A percentile compares a stretch with the other conserved stretches of the same genome.
phyloP scores from a whole-genome alignment of 2,113 vertebrate species.

The Podarcis cretensis region DNA sequence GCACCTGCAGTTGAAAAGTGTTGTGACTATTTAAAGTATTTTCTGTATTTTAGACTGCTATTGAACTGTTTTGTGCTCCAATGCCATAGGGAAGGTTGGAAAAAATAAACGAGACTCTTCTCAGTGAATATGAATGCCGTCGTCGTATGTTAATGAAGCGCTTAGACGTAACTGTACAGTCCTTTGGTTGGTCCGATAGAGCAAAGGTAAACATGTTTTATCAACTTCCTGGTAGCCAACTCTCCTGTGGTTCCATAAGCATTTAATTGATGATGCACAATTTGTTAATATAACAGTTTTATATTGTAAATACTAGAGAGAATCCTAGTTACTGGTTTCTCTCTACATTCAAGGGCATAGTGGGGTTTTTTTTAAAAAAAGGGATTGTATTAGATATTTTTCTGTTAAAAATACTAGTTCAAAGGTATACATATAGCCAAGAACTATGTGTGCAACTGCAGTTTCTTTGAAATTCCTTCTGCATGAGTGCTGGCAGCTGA shows the following conservation, averaged over 20 bases:
- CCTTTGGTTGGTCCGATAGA: constrained; percentile 96
- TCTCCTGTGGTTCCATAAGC: constrained; percentile 16
- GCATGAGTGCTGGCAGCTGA: not conserved
- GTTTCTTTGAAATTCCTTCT: not conserved
- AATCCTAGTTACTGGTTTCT: too few relatives aligned
- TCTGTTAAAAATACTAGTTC: not conserved
- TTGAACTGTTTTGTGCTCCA: constrained; percentile 13
- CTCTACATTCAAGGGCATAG: too few relatives aligned
- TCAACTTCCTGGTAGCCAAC: constrained; percentile 53
- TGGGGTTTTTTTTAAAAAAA: not conserved
- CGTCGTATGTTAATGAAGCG: constrained; percentile 95
- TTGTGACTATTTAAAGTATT: not conserved
- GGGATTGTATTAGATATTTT: not conserved
- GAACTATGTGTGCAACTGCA: not conserved
- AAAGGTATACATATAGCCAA: not conserved
- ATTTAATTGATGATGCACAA: not conserved
- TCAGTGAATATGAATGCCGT: constrained; percentile 91
- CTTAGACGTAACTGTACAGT: constrained; percentile 95
- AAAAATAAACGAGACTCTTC: constrained; percentile 85
- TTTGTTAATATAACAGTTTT: not conserved
- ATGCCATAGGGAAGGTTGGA: constrained; percentile 82
- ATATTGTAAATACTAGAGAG: not conserved
- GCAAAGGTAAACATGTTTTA: constrained; percentile 83
- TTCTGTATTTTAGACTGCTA: not conserved
- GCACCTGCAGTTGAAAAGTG: not conserved